Percentiles rank a stretch among this genome's conserved stretches.
Evolutionary conservation across 2,888 invertebrate genomes (phyloP).

Genomic region (Trichopria drosophilae): DNA sequence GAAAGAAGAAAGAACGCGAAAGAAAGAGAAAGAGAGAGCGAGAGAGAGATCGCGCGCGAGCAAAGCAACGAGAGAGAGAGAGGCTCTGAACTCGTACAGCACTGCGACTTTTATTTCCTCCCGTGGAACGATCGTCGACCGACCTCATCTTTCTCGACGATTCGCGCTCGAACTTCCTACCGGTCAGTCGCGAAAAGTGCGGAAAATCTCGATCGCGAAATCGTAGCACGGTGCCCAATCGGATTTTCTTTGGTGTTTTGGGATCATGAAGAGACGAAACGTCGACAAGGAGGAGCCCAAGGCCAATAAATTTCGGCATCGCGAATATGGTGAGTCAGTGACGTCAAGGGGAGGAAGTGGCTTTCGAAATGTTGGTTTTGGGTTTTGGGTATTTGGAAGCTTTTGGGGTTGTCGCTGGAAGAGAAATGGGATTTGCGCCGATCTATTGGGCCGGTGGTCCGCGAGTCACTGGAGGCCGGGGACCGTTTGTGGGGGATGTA

Average conservation of each 20-base stretch:
- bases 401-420: no score
- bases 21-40: slow-evolving; percentile 11
- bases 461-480: slow-evolving; percentile 50
- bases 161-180: slow-evolving; percentile 8
- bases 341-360: no score
- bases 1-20: not conserved
- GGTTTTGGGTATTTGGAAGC: no score
- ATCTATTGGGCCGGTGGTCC: slow-evolving; percentile 48
- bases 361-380: no score
- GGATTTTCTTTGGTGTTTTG: no score
- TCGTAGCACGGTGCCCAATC: no score
- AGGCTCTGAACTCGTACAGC: slow-evolving; percentile 9
- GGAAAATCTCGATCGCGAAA: no score
- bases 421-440: no score
- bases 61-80: no score
- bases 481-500: slow-evolving; percentile 47
- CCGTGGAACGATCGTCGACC: slow-evolving; percentile 15
- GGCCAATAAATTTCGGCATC: slow-evolving; percentile 35
- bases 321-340: slow-evolving; percentile 45
- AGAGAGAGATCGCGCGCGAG: no score
- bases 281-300: slow-evolving; percentile 33
- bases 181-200: no score
- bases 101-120: slow-evolving; percentile 24
- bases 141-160: slow-evolving; percentile 9
- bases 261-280: slow-evolving; percentile 43